phyloP scores from a whole-genome alignment of 1,140 invertebrate genomes.

The Anagrus nilaparvatae region DNA sequence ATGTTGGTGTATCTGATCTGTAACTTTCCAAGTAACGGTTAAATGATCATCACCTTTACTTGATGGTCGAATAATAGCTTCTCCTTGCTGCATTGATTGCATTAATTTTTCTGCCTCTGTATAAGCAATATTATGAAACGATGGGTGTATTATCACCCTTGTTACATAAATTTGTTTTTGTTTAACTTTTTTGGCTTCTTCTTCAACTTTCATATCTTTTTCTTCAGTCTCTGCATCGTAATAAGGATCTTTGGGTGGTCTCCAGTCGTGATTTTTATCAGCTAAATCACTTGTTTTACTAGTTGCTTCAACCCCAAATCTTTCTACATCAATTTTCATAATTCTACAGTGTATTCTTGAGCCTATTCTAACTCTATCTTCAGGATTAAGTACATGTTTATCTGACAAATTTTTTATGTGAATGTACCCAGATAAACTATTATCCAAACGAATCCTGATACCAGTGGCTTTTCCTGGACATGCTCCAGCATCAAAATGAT shows the following conservation, averaged over 20 bases:
- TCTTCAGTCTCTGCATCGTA: slow-evolving; percentile 86
- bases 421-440: slow-evolving; percentile 90
- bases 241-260: slow-evolving; percentile 77
- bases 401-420: slow-evolving; percentile 93
- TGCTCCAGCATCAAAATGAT: slow-evolving; percentile 91
- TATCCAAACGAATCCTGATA: slow-evolving; percentile 81
- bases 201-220: slow-evolving; percentile 66
- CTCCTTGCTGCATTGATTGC: slow-evolving; percentile 87
- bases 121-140: slow-evolving; percentile 95
- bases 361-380: slow-evolving; percentile 76
- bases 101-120: slow-evolving; percentile 86
- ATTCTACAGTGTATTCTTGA: slow-evolving; percentile 91
- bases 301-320: slow-evolving; percentile 89
- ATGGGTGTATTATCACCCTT: slow-evolving; percentile 93
- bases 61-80: slow-evolving; percentile 91
- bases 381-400: slow-evolving; percentile 84
- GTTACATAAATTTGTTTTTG: slow-evolving; percentile 79
- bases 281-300: slow-evolving; percentile 86
- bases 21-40: slow-evolving; percentile 97
- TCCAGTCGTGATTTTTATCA: slow-evolving; percentile 86
- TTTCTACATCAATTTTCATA: slow-evolving; percentile 89
- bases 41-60: slow-evolving; percentile 93
- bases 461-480: slow-evolving; percentile 95
- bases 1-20: slow-evolving; percentile 88
- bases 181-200: slow-evolving; percentile 72